Evolutionary conservation across 2,113 vertebrate species (phyloP), one percentile per base, ranked within the genome.

Genomic region (Cyanoliseus patagonus): DNA sequence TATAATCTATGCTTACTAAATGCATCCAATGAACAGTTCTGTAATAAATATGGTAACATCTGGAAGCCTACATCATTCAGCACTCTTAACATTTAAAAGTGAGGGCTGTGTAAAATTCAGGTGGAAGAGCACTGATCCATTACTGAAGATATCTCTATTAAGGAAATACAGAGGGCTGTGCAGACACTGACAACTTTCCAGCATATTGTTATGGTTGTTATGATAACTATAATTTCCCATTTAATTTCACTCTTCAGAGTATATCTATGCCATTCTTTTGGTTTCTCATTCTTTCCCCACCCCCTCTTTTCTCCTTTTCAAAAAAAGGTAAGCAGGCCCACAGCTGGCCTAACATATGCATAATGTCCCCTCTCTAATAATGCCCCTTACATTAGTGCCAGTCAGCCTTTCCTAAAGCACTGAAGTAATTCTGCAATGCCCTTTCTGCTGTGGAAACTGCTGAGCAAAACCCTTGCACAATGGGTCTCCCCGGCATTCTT

Each of bases 401-500:
- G 94, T 66, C 96, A 75, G 76, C 95, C 88, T 95, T 93, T 95
- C 35, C 83, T 87, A 76, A 90, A 94, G 95, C 97, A 93, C 96
- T 76, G 78, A 97, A 97, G 97, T 96, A 96, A 98, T 97, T 97
- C 95, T 88, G 91, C 83, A 88, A 94, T 93, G 86, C 88, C 89
- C 95, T 97, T 94, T 94, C 88, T 90, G 90, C 94, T 97, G 79
- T 73, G 82, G 91, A 97, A 98, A 98, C 22, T 97, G 98, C 98
- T 98, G 98, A 98, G 97, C 95, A 94, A 96, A 98, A 97, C 53
- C 88, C 94, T 97, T 41, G 5, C 51, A 89, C 97, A 96, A 98
- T 97, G 97, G 96, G 89, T 97, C 98, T 98, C 98, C 67, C 94
- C 1, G 97, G 98, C 96, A 97, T 98, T 96, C 96, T 94, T 95